Conservation (phyloP, 2,113 vertebrate genomes). For the Myocastor coypus region DNA sequence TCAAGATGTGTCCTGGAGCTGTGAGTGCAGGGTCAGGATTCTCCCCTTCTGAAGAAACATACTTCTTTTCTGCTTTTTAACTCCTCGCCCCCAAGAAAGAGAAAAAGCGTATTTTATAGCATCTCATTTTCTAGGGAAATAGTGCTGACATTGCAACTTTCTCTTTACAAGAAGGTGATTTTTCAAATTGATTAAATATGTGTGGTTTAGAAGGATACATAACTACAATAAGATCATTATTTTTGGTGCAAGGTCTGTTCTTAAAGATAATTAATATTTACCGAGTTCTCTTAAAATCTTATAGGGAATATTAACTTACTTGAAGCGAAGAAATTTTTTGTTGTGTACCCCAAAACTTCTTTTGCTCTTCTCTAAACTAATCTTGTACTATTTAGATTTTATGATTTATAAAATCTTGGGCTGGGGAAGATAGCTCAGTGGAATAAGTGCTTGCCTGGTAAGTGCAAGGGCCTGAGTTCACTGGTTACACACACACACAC, state of each 20-base stretch:
- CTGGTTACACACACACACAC: too few relatives aligned
- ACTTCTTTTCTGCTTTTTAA: background rate
- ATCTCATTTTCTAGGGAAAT: background rate
- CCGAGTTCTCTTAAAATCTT: background rate
- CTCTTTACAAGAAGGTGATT: background rate
- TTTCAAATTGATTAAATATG: background rate
- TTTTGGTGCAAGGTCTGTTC: background rate
- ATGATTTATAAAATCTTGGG: background rate
- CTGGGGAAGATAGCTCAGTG: background rate
- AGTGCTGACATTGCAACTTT: background rate
- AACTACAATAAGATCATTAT: background rate
- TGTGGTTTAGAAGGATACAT: background rate
- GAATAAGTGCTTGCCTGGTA: too few relatives aligned
- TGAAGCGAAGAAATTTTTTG: background rate
- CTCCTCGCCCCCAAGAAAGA: background rate
- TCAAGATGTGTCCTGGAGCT: background rate
- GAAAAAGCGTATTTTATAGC: background rate
- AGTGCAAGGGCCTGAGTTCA: too few relatives aligned
- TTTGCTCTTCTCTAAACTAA: background rate
- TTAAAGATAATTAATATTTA: background rate
- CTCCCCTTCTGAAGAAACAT: background rate
- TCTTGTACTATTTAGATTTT: background rate
- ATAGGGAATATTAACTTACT: slow-evolving; percentile 15
- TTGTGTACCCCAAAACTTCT: background rate
- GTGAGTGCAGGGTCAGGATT: background rate